Base-by-base conservation (phyloP, 2,113 vertebrate genomes). In the Bubalus kerabau region DNA sequence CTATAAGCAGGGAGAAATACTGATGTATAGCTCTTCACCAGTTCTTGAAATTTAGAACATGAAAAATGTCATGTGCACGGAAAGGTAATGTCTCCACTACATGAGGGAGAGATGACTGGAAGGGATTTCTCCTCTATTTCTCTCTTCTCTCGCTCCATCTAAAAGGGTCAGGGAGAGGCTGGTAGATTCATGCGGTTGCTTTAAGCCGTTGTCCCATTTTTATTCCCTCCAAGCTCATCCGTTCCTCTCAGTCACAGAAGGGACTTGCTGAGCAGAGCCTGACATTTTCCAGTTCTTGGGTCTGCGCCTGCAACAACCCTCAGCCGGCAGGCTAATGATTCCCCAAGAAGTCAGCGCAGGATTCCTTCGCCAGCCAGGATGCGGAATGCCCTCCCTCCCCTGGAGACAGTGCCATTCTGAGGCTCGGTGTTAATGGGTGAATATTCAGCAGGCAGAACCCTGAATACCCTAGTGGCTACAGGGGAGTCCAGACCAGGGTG, bases 261-360 rank as follows among this genome's bases (percentile, higher is more conserved):
- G 74, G 54, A 85, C 90, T 92, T 46, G 83, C 85, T 3, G 40
- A 96, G 81, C 96, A 87, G 76, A 96, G 90, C 64, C 36, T 95
- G 97, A 86, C 94, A 92, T 96, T 97, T 97, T 52, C 92, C 8
- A 88, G 71, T 88, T 97, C 96, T 96, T 95, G 96, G 80, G 91
- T 92, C 80, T 92, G 74, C 4, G 90, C 97, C 97, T 91, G 59
- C 80, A 50, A 64, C 90, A 94, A 26, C 40, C 87, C 82, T 93
- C 84, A 36, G 80, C 57, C 87, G 54, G 48, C 91, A 92, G 86
- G 84, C 64, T 19, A 71, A n/a, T 21, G n/a, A 74, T 83, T 80
- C 92, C 82, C 86, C 56, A 82, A 52, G 67, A 64, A 62, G 76
- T 80, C 81, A 92, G 74, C 0, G 2, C 50, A 94, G 82, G 67